Conservation (phyloP, 1,140 invertebrate species). For the Musca vetustissima region DNA sequence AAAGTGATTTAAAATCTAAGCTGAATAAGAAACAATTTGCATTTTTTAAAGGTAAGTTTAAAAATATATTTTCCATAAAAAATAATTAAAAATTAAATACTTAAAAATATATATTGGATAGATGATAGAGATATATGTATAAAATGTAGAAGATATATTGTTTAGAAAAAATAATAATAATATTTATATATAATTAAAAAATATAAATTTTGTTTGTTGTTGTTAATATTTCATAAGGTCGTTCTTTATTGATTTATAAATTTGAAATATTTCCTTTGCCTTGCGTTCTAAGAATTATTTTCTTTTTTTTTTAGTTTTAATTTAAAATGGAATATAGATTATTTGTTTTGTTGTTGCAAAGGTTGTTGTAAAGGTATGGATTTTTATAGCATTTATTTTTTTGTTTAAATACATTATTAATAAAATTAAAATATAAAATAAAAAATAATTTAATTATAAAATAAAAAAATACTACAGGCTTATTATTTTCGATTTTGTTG, state of each 20-base stretch:
- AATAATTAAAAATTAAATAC: constrained; percentile 12
- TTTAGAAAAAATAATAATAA: constrained; percentile 6
- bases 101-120: constrained; percentile 10
- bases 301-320: neutral
- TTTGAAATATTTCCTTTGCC: neutral
- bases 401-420: too few species aligned
- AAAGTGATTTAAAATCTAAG: neutral
- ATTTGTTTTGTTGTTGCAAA: too few species aligned
- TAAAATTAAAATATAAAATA: constrained; percentile 15
- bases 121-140: neutral
- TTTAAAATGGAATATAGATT: too few species aligned
- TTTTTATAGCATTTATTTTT: too few species aligned
- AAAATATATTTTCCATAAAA: constrained; percentile 1
- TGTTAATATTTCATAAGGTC: neutral
- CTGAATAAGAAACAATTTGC: constrained; percentile 5
- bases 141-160: constrained; percentile 4
- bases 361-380: too few species aligned
- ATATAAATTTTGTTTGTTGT: constrained; percentile 5
- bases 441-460: constrained; percentile 2
- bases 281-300: constrained; percentile 1
- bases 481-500: too few species aligned
- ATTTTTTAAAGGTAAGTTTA: constrained; percentile 6
- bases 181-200: neutral
- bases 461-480: constrained; percentile 20
- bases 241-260: constrained; percentile 1